Percentiles rank a stretch among this genome's conserved stretches.
These are phyloP conservation scores for Phenganax stokvisi DNA, from an alignment of 92 coral and sea anemone species.

Conservation along the genomic window DNA sequence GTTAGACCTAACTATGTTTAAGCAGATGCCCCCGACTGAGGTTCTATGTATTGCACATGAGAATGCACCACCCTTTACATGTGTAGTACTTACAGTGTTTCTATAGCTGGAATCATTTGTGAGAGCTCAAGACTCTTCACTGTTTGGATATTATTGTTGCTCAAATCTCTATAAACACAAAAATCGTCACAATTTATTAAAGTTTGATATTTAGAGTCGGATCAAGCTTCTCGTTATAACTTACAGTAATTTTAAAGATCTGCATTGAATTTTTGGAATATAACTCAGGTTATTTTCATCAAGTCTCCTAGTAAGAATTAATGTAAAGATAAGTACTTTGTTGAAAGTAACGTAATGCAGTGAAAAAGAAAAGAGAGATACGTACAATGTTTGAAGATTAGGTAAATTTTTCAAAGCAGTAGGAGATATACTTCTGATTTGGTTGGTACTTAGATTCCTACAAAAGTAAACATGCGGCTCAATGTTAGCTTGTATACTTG, in stretches of 20 bases:
- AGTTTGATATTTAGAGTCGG: not conserved
- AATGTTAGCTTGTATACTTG: not conserved
- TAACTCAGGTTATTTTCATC: slow-evolving; percentile 19
- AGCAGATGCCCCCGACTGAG: too few relatives aligned
- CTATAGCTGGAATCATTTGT: slow-evolving; percentile 6
- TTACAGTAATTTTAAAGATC: slow-evolving; percentile 14
- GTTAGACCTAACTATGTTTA: not conserved
- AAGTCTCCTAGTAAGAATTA: slow-evolving; percentile 12
- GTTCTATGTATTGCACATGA: too few relatives aligned
- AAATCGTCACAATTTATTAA: not conserved
- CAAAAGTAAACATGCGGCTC: not conserved
- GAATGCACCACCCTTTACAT: too few relatives aligned
- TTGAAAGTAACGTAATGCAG: not conserved
- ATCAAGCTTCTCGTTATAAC: not conserved
- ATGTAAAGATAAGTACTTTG: not conserved
- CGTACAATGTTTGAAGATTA: slow-evolving; percentile 18
- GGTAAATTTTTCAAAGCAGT: slow-evolving; percentile 4
- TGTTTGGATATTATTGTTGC: slow-evolving; percentile 3
- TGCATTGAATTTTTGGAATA: slow-evolving; percentile 10
- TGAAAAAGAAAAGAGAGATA: not conserved
- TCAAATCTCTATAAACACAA: slow-evolving; percentile 28
- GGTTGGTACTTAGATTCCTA: slow-evolving; percentile 8
- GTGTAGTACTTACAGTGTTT: slow-evolving; percentile 23
- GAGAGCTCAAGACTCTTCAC: not conserved
- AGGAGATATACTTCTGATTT: slow-evolving; percentile 19